Conservation (phyloP, 2,113 vertebrate species). For the Prionailurus viverrinus region DNA sequence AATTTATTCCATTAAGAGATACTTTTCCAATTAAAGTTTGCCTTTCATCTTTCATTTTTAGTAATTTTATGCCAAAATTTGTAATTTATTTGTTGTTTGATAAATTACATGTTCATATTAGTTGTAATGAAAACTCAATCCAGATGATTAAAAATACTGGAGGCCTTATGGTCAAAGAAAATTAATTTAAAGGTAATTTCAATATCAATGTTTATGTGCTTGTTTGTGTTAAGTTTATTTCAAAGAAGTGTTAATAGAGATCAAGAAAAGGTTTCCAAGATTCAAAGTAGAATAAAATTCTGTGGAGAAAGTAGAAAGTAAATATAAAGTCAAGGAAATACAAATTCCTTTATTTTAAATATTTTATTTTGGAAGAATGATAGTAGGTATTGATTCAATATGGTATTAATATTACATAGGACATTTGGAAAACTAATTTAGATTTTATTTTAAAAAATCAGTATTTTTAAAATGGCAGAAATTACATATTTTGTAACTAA, state of each 20-base stretch:
- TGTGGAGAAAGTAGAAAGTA: neutral
- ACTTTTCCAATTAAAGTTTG: neutral
- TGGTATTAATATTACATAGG: neutral
- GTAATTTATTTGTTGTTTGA: neutral
- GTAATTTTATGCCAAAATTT: neutral
- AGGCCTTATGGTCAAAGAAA: neutral
- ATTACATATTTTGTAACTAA: neutral
- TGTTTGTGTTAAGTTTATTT: neutral
- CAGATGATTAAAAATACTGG: neutral
- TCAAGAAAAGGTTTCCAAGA: neutral
- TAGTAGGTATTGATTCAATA: neutral
- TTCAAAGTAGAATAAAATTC: neutral
- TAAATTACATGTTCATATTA: neutral
- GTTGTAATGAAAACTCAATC: neutral
- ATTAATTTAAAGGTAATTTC: slow-evolving; percentile 12
- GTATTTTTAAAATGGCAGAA: neutral
- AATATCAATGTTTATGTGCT: neutral
- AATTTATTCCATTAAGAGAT: neutral
- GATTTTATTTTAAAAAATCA: neutral
- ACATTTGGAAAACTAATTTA: neutral
- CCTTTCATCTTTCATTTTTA: slow-evolving; percentile 48
- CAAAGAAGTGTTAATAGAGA: neutral
- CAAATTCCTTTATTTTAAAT: neutral
- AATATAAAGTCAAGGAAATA: neutral
- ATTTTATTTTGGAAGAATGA: slow-evolving; percentile 29